A percentile compares a stretch with the other conserved stretches of the same genome.
phyloP scores from a whole-genome alignment of 2,888 invertebrate genomes.

The Dioctria linearis region DNA sequence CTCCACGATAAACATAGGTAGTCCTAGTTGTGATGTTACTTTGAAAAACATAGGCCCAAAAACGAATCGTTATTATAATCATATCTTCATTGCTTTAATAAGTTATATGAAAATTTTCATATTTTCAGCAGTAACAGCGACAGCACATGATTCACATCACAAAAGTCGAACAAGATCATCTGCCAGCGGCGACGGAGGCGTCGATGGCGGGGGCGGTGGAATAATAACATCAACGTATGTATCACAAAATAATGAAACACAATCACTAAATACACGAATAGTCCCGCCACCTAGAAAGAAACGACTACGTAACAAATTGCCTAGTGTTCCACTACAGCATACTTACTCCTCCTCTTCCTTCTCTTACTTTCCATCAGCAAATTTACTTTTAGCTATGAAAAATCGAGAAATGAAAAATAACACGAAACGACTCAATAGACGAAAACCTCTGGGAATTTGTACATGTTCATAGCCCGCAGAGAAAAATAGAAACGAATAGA shows the following conservation, averaged over 20 bases:
- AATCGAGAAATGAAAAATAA: slow-evolving; percentile 58
- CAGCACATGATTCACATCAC: slow-evolving; percentile 43
- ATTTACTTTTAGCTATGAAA: slow-evolving; percentile 51
- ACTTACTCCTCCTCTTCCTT: slow-evolving; percentile 57
- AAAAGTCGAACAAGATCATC: slow-evolving; percentile 51
- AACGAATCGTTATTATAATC: background rate
- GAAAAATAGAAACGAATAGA: background rate
- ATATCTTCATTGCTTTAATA: background rate
- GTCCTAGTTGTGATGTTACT: too few relatives aligned
- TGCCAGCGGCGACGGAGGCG: background rate
- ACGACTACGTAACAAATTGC: slow-evolving; percentile 62
- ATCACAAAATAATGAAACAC: slow-evolving; percentile 63
- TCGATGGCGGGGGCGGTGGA: background rate
- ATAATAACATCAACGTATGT: slow-evolving; percentile 67
- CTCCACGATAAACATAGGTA: too few relatives aligned
- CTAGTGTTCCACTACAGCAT: slow-evolving; percentile 35
- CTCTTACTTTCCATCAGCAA: slow-evolving; percentile 55
- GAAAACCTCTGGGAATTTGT: slow-evolving; percentile 67
- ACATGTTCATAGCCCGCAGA: slow-evolving; percentile 69
- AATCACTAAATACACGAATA: slow-evolving; percentile 61
- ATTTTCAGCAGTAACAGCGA: slow-evolving; percentile 58
- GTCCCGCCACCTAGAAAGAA: slow-evolving; percentile 67
- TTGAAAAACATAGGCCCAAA: too few relatives aligned
- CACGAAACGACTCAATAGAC: slow-evolving; percentile 65
- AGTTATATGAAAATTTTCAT: background rate